Conservation (phyloP, 2,113 vertebrate genomes). For the Notarius lentiginosus region DNA sequence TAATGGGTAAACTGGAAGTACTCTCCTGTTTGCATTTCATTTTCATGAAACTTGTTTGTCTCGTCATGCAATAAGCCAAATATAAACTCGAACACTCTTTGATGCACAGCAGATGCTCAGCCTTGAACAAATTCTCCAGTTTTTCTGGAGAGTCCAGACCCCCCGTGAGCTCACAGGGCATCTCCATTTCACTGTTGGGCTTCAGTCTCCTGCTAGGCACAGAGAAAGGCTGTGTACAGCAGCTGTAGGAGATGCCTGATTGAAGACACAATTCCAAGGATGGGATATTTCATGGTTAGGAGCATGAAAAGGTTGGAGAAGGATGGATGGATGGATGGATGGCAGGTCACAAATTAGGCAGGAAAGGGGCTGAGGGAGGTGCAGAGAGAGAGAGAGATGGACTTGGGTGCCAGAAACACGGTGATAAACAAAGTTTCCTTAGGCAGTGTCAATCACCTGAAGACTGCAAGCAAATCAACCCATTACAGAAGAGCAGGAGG, state of each 20-base stretch:
- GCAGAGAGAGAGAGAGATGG: not conserved
- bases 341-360: slow-evolving; percentile 46
- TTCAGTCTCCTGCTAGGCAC: slow-evolving; percentile 56
- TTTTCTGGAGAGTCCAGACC: not conserved
- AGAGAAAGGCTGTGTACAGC: slow-evolving; percentile 58
- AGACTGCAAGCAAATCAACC: slow-evolving; percentile 57
- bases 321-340: slow-evolving; percentile 44
- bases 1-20: not conserved
- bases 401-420: slow-evolving; percentile 17
- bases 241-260: slow-evolving; percentile 67
- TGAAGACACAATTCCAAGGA: slow-evolving; percentile 73
- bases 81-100: not conserved
- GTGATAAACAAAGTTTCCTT: slow-evolving; percentile 57
- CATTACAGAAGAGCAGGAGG: slow-evolving; percentile 32
- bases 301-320: slow-evolving; percentile 66
- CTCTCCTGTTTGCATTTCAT: slow-evolving; percentile 1
- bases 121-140: not conserved
- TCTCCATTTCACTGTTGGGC: slow-evolving; percentile 5
- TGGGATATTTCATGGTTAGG: slow-evolving; percentile 70
- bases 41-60: slow-evolving; percentile 4
- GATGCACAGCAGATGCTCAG: not conserved
- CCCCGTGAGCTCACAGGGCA: not conserved
- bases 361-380: slow-evolving; percentile 47
- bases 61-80: slow-evolving; percentile 4
- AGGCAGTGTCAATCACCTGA: slow-evolving; percentile 56